Evolutionary conservation across 2,797 vertebrate genomes (phyloP).

Genomic region (Neomorphus geoffroyi): DNA sequence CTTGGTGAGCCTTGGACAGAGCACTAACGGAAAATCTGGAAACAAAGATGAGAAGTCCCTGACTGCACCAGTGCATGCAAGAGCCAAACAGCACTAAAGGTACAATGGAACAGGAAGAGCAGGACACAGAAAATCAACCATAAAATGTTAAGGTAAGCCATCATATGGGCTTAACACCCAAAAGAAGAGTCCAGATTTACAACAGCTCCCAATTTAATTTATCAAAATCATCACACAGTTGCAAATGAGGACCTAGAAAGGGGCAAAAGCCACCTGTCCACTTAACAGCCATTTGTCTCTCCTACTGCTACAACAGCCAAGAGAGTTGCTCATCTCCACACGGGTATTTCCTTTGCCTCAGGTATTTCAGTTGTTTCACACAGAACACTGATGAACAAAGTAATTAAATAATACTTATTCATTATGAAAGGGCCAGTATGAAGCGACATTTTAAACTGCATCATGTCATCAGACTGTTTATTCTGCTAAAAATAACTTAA

Average conservation of each 20-base stretch:
- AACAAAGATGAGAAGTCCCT: neutral
- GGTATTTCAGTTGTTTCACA: neutral
- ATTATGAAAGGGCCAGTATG: neutral
- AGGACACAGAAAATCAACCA: neutral
- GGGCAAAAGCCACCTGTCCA: neutral
- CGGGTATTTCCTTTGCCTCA: neutral
- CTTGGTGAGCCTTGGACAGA: neutral
- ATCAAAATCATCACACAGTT: neutral
- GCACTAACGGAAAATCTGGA: neutral
- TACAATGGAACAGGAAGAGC: neutral
- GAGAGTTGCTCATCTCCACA: neutral
- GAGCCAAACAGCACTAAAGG: neutral
- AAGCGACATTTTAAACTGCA: conserved; percentile 2
- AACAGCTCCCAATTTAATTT: neutral
- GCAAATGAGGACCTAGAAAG: neutral
- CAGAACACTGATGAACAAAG: neutral
- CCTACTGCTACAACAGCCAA: neutral
- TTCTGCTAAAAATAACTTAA: conserved; percentile 26
- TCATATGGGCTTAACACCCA: neutral
- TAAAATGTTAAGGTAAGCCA: neutral
- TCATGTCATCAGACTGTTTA: neutral
- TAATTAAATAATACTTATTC: neutral
- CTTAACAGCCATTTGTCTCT: neutral
- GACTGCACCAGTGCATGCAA: neutral
- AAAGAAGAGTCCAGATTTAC: neutral